Evolutionary conservation across 2,888 invertebrate species (phyloP), one percentile per base, ranked within the genome.

Genomic region (Macaria notata): DNA sequence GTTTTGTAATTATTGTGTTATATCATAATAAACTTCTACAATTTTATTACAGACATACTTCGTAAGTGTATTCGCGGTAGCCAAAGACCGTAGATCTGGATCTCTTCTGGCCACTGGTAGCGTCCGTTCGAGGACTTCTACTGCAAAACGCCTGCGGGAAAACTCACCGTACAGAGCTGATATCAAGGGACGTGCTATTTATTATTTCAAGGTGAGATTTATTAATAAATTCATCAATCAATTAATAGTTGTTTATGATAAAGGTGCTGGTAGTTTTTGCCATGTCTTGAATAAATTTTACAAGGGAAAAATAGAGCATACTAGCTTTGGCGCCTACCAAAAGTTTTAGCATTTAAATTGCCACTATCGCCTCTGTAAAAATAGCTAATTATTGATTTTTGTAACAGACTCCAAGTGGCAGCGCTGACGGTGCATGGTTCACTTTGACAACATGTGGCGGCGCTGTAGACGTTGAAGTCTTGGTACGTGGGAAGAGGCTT

Each of bases 11-110:
- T 19, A 19, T 19, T 19, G 19, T 19, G 19, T 19, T 1, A 19
- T 19, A 2, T 36, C 33, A 33, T 4, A 33, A 6, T 4, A 33
- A 33, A 33, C 6, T 33, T 6, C 33, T 36, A 36, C 19, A 19
- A 19, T 19, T 29, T 42, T 4, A 30, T 51, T 49, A 0, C 78
- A 90, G 90, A 89, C 81, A 0, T 91, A 91, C 62, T 86, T 75
- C 57, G 88, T 90, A 0, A 88, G 85, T 56, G 76, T 91, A 4
- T 91, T 89, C 43, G 88, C 84, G 0, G 71, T 89, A 1, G 84
- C 82, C 4, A 74, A 74, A 45, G 90, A 90, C 52, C 77, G 90
- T 3, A 72, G 81, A 4, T 80, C 84, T 0, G 90, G 90, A 0
- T 80, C 85, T 0, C 61, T 90, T 9, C 64, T 91, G 39, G 84